Evolutionary conservation across 2,888 invertebrate genomes (phyloP).

Genomic region (Priocnemis perturbator): DNA sequence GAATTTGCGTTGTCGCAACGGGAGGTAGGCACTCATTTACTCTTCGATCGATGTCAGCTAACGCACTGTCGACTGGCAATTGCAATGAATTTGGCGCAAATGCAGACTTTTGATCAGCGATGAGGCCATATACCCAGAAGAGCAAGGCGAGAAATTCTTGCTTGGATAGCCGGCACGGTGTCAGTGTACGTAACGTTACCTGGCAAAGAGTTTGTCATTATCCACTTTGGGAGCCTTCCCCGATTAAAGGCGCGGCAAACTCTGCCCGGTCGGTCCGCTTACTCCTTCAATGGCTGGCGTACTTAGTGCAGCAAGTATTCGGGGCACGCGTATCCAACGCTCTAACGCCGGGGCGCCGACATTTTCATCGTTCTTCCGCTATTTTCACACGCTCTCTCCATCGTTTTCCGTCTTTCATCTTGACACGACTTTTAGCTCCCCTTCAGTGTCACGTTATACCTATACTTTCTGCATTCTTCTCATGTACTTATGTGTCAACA

Average conservation of each 20-base stretch:
- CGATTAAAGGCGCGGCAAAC: conserved; percentile 45
- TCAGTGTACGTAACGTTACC: no score
- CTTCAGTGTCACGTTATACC: background rate
- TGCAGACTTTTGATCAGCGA: background rate
- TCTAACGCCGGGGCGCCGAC: conserved; percentile 37
- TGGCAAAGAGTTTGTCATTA: conserved; percentile 29
- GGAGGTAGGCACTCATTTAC: background rate
- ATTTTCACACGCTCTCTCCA: conserved; percentile 9
- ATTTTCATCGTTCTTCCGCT: conserved; percentile 44
- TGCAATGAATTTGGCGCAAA: no score
- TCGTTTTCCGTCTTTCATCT: background rate
- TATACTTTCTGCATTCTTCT: background rate
- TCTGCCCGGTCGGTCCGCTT: conserved; percentile 18
- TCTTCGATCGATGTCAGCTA: background rate
- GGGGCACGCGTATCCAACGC: conserved; percentile 39
- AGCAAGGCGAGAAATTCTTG: no score
- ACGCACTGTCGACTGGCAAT: no score
- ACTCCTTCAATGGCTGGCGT: conserved; percentile 29
- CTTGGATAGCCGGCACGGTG: no score
- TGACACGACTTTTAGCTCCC: background rate
- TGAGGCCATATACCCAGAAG: conserved; percentile 21
- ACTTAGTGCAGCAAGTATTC: conserved; percentile 34
- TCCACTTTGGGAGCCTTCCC: conserved; percentile 40
- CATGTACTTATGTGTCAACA: background rate
- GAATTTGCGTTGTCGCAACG: conserved; percentile 15